Conservation (phyloP, 2,797 vertebrate species). For the Uromys caudimaculatus region DNA sequence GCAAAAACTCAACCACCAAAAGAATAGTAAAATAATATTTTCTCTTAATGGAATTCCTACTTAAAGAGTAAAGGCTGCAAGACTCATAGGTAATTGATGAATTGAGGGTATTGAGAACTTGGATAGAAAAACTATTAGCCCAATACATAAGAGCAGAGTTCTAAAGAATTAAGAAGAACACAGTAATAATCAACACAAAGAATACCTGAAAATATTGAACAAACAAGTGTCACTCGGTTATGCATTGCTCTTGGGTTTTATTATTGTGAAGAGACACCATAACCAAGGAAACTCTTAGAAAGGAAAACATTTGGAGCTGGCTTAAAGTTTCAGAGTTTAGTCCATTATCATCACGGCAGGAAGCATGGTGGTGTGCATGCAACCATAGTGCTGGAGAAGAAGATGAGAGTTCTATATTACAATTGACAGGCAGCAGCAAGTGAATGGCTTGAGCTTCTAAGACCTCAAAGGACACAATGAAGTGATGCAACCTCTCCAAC, state of each 20-base stretch:
- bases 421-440: not conserved
- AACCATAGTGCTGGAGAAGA: not conserved
- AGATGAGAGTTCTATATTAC: not conserved
- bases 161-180: not conserved
- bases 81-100: conserved; percentile 3
- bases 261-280: not conserved
- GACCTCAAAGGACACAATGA: not conserved
- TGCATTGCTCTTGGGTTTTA: not conserved
- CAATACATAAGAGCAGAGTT: not conserved
- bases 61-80: not conserved
- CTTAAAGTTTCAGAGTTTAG: not conserved
- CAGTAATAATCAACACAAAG: not conserved
- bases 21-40: conserved; percentile 8
- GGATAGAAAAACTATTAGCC: not conserved
- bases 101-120: conserved; percentile 15
- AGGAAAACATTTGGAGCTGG: not conserved
- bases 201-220: not conserved
- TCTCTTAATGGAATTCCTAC: not conserved
- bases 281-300: not conserved
- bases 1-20: conserved; percentile 33
- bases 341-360: not conserved
- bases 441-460: not conserved
- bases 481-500: not conserved
- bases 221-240: not conserved
- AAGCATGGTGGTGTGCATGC: not conserved